phyloP scores from a whole-genome alignment of 2,797 vertebrate species.

The Ptychadena robeensis region DNA sequence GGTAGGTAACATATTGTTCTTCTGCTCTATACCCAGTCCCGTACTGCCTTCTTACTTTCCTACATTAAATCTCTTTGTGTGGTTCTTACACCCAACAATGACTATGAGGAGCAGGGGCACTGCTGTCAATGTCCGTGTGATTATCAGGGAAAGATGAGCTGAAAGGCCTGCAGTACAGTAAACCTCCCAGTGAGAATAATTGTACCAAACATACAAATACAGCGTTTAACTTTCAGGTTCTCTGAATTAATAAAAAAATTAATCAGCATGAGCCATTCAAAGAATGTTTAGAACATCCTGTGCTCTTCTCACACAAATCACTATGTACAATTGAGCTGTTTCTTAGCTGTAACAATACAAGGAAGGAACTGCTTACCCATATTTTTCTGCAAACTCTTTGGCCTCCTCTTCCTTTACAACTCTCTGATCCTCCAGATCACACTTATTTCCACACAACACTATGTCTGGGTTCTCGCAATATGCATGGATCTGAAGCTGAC shows the following conservation, averaged over 20 bases:
- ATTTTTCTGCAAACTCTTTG: conserved; percentile 90
- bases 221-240: no score
- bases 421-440: conserved; percentile 90
- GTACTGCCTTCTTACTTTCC: no score
- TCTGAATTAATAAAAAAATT: not conserved
- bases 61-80: no score
- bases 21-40: no score
- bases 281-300: not conserved
- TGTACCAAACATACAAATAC: not conserved
- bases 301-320: not conserved
- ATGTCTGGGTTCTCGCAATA: conserved; percentile 98
- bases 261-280: not conserved
- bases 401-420: conserved; percentile 87
- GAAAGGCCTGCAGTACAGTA: no score
- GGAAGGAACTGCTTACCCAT: conserved; percentile 81
- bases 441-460: conserved; percentile 95
- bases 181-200: no score
- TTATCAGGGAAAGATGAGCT: no score
- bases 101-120: no score
- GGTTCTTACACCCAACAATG: no score
- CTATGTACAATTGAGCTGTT: not conserved
- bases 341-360: conserved; percentile 47
- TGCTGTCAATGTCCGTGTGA: no score
- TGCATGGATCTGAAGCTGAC: conserved; percentile 93
- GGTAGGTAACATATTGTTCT: no score